A percentile compares a stretch with the other conserved stretches of the same genome.
Conservation (phyloP, 1,140 invertebrate genomes). For the Cylas formicarius region DNA sequence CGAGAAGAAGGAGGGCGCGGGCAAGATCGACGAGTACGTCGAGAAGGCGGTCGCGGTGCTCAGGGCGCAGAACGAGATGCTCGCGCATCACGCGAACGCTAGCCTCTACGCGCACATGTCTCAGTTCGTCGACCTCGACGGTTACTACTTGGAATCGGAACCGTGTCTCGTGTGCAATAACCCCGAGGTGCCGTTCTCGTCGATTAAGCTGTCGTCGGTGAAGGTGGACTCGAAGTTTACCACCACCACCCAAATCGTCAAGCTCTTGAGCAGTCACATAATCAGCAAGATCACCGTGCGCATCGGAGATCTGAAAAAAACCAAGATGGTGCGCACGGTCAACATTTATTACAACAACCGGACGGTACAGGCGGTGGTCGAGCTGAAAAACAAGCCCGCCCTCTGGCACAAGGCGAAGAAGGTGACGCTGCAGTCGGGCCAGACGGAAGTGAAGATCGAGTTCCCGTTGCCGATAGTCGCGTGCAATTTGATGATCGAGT, state of each 20-base stretch:
- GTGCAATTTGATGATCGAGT: constrained; percentile 98
- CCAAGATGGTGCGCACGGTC: constrained; percentile 94
- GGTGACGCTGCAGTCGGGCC: constrained; percentile 78
- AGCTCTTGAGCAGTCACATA: constrained; percentile 88
- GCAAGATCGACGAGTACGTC: constrained; percentile 64
- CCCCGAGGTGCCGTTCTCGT: constrained; percentile 86
- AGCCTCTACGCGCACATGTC: constrained; percentile 86
- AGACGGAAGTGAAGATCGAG: constrained; percentile 93
- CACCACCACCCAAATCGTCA: constrained; percentile 95
- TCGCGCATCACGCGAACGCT: constrained; percentile 89
- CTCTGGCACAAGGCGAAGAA: constrained; percentile 96
- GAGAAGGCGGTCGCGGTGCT: constrained; percentile 80
- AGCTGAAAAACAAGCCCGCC: constrained; percentile 90
- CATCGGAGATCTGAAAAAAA: constrained; percentile 90
- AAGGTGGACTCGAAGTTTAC: constrained; percentile 97
- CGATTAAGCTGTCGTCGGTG: constrained; percentile 87
- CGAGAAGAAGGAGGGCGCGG: constrained; percentile 26
- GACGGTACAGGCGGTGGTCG: constrained; percentile 91
- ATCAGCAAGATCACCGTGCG: constrained; percentile 90
- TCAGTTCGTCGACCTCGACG: constrained; percentile 89
- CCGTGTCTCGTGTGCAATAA: constrained; percentile 97
- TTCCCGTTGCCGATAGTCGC: constrained; percentile 94
- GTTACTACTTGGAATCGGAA: constrained; percentile 93
- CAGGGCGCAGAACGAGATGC: constrained; percentile 75
- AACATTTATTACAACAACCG: constrained; percentile 97